These are phyloP conservation scores for Muscicapa striata DNA, from an alignment of 2,797 vertebrate genomes.

Conservation along the genomic window DNA sequence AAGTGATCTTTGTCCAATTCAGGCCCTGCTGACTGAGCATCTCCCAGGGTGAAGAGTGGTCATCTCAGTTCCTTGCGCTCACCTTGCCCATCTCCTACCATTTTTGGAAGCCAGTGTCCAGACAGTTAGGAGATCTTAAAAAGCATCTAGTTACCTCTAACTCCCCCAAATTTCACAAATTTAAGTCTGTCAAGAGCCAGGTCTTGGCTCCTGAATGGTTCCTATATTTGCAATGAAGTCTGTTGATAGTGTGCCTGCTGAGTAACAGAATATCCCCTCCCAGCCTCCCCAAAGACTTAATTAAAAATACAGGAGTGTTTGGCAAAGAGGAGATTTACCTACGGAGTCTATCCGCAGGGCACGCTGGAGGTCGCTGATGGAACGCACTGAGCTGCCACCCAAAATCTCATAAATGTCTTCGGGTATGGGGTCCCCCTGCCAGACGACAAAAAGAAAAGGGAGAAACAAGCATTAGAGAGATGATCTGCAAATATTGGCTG, in stretches of 20 bases:
- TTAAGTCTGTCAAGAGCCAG: neutral
- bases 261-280: neutral
- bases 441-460: conserved; percentile 51
- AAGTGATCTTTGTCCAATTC: neutral
- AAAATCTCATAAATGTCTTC: conserved; percentile 89
- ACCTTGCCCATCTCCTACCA: neutral
- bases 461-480: conserved; percentile 17
- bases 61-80: neutral
- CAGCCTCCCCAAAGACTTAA: neutral
- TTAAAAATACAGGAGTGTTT: neutral
- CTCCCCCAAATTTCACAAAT: neutral
- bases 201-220: neutral
- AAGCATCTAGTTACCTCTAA: neutral
- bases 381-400: conserved; percentile 85
- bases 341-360: conserved; percentile 86
- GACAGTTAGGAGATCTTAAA: neutral
- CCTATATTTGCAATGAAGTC: neutral
- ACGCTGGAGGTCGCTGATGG: conserved; percentile 88
- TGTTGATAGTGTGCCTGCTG: neutral
- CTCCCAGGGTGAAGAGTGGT: neutral
- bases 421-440: conserved; percentile 89
- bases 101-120: neutral
- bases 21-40: neutral
- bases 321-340: conserved; percentile 84
- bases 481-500: neutral